Evolutionary conservation across 2,113 vertebrate genomes (phyloP), one percentile per base, ranked within the genome.

Genomic region (Sinocyclocheilus maitianheensis): DNA sequence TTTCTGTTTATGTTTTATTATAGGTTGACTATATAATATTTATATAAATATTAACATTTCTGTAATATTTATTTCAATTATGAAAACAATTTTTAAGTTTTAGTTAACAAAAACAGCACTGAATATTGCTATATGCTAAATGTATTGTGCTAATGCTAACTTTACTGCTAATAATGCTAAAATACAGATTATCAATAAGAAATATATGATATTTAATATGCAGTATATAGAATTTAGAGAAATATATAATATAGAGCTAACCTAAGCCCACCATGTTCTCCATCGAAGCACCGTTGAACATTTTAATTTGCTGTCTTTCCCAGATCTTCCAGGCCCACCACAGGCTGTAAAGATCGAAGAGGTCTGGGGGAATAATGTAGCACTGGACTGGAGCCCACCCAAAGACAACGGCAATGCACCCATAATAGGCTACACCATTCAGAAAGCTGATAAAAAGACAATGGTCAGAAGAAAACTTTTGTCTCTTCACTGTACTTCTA

Each of bases 391-490:
- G 98, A 96, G 92, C 16, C 97, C 96, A 30, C 98, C 98, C 3
- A 97, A 95, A 88, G 97, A 99, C 89, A 96, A 93, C 5, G 98
- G 98, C 43, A 99, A 99, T n/a, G 96, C 97, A 26, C 95, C 96
- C 67, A 99, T 99, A 86, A 97, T 95, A 14, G 98, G 98, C 77
- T 99, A 99, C 89, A 99, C 98, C 3, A 98, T 99, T 91, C 98
- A 99, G 94, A 99, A 99, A 93, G 98, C 98, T n/a, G 98, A 99
- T 90, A 99, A 97, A 89, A 99, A 99, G 92, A 99, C 97, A 37
- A 99, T 99, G 98, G 98, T 96, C 95, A 63, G 77, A 78, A 78
- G 0, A 48, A 34, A 58, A 37, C 81, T 10, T 71, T 14, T 72
- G 48, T n/a, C 11, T 24, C 63, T 30, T 12, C 62, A 40, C 22